A percentile compares a stretch with the other conserved stretches of the same genome.
These are phyloP conservation scores for Paratrypauchen microcephalus DNA, from an alignment of 2,797 vertebrate genomes.

Conservation along the genomic window DNA sequence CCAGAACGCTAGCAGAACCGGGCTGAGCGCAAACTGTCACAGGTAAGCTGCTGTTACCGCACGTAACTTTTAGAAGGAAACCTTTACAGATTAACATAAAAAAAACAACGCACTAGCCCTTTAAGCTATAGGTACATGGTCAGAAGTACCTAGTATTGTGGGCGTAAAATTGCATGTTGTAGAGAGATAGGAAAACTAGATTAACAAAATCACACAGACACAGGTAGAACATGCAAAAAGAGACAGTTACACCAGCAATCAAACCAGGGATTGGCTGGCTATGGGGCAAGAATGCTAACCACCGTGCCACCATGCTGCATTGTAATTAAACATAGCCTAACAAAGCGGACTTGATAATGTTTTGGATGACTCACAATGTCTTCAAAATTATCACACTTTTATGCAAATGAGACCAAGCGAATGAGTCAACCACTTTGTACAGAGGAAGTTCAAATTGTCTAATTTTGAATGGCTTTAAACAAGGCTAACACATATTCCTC, in stretches of 20 bases:
- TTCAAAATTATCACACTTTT: constrained; percentile 1
- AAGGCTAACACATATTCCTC: not conserved
- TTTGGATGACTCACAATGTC: constrained; percentile 7
- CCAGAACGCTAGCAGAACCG: too few relatives aligned
- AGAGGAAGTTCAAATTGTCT: not conserved
- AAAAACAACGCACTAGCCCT: too few relatives aligned
- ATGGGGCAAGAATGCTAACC: not conserved
- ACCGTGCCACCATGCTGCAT: not conserved
- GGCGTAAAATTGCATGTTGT: too few relatives aligned
- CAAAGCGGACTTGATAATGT: not conserved
- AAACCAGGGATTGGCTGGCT: not conserved
- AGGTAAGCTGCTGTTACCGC: too few relatives aligned
- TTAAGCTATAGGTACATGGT: too few relatives aligned
- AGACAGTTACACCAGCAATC: not conserved
- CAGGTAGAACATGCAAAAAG: not conserved
- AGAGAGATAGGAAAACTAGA: not conserved
- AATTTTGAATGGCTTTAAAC: not conserved
- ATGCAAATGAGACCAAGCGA: not conserved
- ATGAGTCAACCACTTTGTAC: constrained; percentile 3
- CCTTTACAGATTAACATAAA: too few relatives aligned
- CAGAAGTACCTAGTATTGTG: too few relatives aligned
- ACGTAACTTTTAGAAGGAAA: too few relatives aligned
- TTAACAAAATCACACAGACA: not conserved
- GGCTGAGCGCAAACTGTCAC: too few relatives aligned
- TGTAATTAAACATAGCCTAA: not conserved